These are phyloP conservation scores for Aphelenchoides fujianensis DNA, from an alignment of 1,140 invertebrate genomes.

Conservation along the genomic window DNA sequence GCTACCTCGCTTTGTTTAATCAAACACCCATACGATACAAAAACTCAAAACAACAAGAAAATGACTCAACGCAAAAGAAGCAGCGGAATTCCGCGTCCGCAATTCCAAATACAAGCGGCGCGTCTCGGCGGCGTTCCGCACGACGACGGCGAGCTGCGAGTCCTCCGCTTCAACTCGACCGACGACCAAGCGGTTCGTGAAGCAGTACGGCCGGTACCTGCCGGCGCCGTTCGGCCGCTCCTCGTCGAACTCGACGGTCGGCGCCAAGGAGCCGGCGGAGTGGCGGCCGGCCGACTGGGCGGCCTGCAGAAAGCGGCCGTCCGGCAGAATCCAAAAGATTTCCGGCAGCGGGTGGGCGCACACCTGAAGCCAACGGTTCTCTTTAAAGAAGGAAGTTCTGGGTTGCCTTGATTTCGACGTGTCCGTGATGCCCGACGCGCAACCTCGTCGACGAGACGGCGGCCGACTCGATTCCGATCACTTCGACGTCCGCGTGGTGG, in stretches of 20 bases:
- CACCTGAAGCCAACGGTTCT: slow-evolving; percentile 13
- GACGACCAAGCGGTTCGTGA: not conserved
- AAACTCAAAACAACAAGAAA: too few species aligned
- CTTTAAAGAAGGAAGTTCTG: not conserved
- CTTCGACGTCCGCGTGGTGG: slow-evolving; percentile 18
- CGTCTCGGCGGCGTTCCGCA: not conserved
- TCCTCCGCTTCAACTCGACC: not conserved
- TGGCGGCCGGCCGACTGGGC: not conserved
- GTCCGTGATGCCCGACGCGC: not conserved
- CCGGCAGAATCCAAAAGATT: slow-evolving; percentile 21
- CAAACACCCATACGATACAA: too few species aligned
- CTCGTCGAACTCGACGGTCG: not conserved
- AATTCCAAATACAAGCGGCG: too few species aligned
- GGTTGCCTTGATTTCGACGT: slow-evolving; percentile 1
- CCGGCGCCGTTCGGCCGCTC: not conserved
- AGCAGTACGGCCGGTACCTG: not conserved
- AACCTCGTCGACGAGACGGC: too few species aligned
- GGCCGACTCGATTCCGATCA: slow-evolving; percentile 26
- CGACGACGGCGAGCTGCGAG: not conserved
- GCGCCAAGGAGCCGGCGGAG: not conserved
- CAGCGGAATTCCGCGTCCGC: too few species aligned
- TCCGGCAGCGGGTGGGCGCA: slow-evolving; percentile 28
- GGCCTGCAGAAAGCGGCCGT: not conserved
- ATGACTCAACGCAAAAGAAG: too few species aligned
- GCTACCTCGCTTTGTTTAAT: too few species aligned